Evolutionary conservation across 2,888 invertebrate species (phyloP).

Genomic region (Eubasilissa splendida): DNA sequence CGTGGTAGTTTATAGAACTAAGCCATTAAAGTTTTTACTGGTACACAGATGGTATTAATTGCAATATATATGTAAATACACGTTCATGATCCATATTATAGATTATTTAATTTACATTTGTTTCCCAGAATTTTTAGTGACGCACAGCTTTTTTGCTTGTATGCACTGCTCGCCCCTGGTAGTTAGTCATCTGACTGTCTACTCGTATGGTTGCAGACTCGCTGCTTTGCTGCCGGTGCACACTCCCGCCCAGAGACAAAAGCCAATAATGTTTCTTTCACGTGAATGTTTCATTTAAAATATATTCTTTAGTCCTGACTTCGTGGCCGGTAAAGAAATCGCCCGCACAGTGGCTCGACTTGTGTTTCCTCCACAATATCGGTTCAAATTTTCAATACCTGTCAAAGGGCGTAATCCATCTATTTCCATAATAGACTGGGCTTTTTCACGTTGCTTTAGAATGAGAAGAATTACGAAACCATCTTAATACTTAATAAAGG

Average conservation of each 20-base stretch:
- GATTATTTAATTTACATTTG: no score
- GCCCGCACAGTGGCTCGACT: slow-evolving; percentile 28
- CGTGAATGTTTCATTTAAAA: slow-evolving; percentile 4
- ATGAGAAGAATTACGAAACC: slow-evolving; percentile 35
- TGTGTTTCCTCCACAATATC: slow-evolving; percentile 32
- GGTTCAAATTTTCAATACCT: slow-evolving; percentile 47
- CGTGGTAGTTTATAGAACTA: no score
- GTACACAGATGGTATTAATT: no score
- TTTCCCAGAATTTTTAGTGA: no score
- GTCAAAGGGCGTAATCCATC: slow-evolving; percentile 47
- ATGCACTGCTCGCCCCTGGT: no score
- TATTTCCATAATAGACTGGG: slow-evolving; percentile 33
- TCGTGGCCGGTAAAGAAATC: slow-evolving; percentile 5
- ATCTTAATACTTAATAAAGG: slow-evolving; percentile 19
- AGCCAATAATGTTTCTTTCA: slow-evolving; percentile 16
- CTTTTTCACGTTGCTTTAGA: slow-evolving; percentile 32
- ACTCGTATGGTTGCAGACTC: background rate
- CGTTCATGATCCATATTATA: no score
- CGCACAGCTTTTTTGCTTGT: no score
- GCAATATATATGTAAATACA: no score
- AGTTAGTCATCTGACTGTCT: background rate
- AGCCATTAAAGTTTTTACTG: no score
- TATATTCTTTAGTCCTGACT: background rate
- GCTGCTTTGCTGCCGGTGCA: background rate
- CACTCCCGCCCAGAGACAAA: slow-evolving; percentile 1